A percentile compares a stretch with the other conserved stretches of the same genome.
Evolutionary conservation across 2,888 invertebrate genomes (phyloP).

Genomic region (Trachelus stipa): DNA sequence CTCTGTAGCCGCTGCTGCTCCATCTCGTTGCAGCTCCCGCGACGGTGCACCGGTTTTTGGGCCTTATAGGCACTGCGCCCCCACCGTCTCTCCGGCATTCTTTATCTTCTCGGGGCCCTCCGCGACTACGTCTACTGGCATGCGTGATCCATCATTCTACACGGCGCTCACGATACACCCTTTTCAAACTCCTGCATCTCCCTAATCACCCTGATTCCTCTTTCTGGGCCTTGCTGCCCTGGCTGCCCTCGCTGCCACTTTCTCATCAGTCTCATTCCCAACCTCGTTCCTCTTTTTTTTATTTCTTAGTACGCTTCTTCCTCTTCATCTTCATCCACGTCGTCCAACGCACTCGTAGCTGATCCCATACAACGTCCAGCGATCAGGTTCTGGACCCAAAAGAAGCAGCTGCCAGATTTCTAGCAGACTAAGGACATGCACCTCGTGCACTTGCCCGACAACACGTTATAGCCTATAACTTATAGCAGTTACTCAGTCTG

Average conservation of each 20-base stretch:
- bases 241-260: constrained; percentile 25
- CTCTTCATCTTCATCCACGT: constrained; percentile 20
- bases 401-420: constrained; percentile 7
- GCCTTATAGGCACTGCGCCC: background rate
- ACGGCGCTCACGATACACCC: constrained; percentile 43
- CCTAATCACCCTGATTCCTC: constrained; percentile 9
- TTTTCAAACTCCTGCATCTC: constrained; percentile 7
- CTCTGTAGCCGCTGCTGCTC: constrained; percentile 1
- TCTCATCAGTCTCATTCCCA: constrained; percentile 19
- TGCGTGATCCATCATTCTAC: constrained; percentile 54
- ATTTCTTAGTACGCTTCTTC: constrained; percentile 13
- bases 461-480: background rate
- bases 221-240: constrained; percentile 16
- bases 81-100: constrained; percentile 36
- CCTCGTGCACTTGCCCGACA: background rate
- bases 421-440: background rate
- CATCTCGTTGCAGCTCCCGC: background rate
- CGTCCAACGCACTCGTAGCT: constrained; percentile 6
- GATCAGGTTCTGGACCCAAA: background rate
- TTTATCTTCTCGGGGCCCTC: constrained; percentile 45
- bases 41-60: constrained; percentile 4
- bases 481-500: background rate
- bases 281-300: constrained; percentile 22
- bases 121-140: constrained; percentile 46
- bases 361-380: background rate